Conservation (phyloP, 37 sponge, comb jelly and placozoan genomes). For the Halisarca cf. caerulea region DNA sequence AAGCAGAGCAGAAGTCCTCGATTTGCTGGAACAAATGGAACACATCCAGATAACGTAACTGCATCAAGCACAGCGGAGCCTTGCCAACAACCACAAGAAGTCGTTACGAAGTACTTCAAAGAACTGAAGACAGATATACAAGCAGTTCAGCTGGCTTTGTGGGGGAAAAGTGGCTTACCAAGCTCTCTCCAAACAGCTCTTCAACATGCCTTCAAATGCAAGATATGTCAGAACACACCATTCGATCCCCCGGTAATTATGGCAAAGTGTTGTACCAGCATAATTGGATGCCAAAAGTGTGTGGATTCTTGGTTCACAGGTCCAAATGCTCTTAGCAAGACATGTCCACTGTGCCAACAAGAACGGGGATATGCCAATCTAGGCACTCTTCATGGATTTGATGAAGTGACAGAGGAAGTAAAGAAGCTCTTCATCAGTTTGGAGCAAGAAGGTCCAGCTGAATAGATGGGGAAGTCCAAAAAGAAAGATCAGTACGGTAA, state of each 20-base stretch:
- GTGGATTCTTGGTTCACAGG: constrained; percentile 50
- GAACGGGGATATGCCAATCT: constrained; percentile 31
- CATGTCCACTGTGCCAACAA: constrained; percentile 39
- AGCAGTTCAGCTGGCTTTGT: too few relatives aligned
- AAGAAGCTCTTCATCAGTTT: too few relatives aligned
- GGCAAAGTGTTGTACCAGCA: constrained; percentile 43
- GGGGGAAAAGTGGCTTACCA: neutral
- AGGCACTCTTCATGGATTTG: constrained; percentile 36
- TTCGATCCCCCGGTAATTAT: constrained; percentile 37
- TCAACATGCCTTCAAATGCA: constrained; percentile 35
- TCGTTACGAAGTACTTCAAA: too few relatives aligned
- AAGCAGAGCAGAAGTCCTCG: neutral
- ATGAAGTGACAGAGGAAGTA: constrained; percentile 4
- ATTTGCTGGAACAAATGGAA: too few relatives aligned
- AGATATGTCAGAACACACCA: constrained; percentile 44
- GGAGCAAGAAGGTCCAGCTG: too few relatives aligned
- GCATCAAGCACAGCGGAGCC: too few relatives aligned
- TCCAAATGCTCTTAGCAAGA: constrained; percentile 8
- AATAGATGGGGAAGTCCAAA: too few relatives aligned
- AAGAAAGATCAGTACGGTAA: too few relatives aligned
- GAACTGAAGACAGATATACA: too few relatives aligned
- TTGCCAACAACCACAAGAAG: too few relatives aligned
- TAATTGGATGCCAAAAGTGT: constrained; percentile 46
- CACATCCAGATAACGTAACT: too few relatives aligned
- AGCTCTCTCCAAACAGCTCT: constrained; percentile 12